Evolutionary conservation across 2,113 vertebrate species (phyloP), one percentile per base, ranked within the genome.

Genomic region (Suncus etruscus): DNA sequence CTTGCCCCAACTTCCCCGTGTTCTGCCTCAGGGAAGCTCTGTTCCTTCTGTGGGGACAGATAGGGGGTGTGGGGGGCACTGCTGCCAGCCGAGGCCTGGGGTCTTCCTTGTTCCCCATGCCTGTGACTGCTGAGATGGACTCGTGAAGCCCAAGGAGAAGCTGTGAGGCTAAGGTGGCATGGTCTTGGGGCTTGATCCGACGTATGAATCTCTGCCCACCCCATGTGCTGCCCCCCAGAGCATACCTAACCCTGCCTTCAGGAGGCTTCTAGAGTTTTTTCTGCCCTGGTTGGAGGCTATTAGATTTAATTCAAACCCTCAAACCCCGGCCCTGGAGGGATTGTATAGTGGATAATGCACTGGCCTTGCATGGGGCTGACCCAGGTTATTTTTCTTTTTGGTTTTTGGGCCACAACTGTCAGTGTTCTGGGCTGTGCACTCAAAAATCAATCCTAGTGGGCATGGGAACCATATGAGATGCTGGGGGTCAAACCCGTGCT

Each of bases 1-100:
- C 95, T 96, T 96, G 95, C 95, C 94, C 94, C 61, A 91, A 89
- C 94, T 91, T 95, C 91, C 90, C 94, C 75, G 93, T 51, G 80
- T 82, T 82, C 87, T 47, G 63, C 83, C 92, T 96, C 65, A 90
- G 92, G 94, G 90, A 86, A 93, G 65, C 91, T 95, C 96, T 94
- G 94, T 94, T 90, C 83, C 78, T 90, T 3, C 47, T 25, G 27
- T 24, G 80, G 89, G 87, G 68, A 89, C 86, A 93, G 66, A 84
- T 85, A 39, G 65, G 82, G n/a, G 90, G 77, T 50, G 51, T 27
- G 58, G 85, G 77, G 81, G 69, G 29, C n/a, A 4, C 76, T 5
- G 1, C 83, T 74, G 68, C 80, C 76, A 7, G 87, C 86, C 65
- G 79, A 73, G 76, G 50, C 90, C 86, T 73, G 70, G 73, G 83